Evolutionary conservation across 2,888 invertebrate species (phyloP).

Genomic region (Rapana venosa): DNA sequence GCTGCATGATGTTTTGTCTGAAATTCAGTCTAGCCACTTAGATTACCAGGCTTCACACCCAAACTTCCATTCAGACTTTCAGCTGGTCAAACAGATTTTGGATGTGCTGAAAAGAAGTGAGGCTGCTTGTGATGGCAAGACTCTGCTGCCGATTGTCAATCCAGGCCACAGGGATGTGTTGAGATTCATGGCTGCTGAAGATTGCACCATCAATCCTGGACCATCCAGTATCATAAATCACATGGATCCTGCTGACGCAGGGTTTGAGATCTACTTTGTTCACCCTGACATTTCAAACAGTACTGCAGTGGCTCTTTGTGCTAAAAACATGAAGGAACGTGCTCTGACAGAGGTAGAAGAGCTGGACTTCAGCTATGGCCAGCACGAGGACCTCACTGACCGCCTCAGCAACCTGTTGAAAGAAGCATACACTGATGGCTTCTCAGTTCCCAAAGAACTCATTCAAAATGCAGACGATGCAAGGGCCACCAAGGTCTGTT

Average conservation of each 20-base stretch:
- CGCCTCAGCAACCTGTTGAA: slow-evolving; percentile 62
- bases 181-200: slow-evolving; percentile 32
- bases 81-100: slow-evolving; percentile 34
- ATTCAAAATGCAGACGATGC: slow-evolving; percentile 75
- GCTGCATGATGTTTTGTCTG: slow-evolving; percentile 7
- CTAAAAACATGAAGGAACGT: slow-evolving; percentile 22
- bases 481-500: slow-evolving; percentile 64
- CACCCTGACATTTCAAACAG: not conserved
- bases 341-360: slow-evolving; percentile 55
- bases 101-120: slow-evolving; percentile 5
- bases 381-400: slow-evolving; percentile 66
- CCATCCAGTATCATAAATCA: no score
- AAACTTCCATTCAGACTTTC: not conserved
- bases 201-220: slow-evolving; percentile 40
- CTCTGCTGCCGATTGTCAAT: slow-evolving; percentile 42
- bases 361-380: slow-evolving; percentile 61
- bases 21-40: slow-evolving; percentile 20
- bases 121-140: not conserved
- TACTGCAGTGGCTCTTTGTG: slow-evolving; percentile 36
- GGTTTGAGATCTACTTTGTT: slow-evolving; percentile 17
- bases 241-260: not conserved
- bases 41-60: not conserved
- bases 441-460: slow-evolving; percentile 72
- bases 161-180: slow-evolving; percentile 31
- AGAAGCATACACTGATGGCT: slow-evolving; percentile 68